Evolutionary conservation across 1,140 invertebrate species (phyloP), one percentile per base, ranked within the genome.

Genomic region (Drosophila bocki): DNA sequence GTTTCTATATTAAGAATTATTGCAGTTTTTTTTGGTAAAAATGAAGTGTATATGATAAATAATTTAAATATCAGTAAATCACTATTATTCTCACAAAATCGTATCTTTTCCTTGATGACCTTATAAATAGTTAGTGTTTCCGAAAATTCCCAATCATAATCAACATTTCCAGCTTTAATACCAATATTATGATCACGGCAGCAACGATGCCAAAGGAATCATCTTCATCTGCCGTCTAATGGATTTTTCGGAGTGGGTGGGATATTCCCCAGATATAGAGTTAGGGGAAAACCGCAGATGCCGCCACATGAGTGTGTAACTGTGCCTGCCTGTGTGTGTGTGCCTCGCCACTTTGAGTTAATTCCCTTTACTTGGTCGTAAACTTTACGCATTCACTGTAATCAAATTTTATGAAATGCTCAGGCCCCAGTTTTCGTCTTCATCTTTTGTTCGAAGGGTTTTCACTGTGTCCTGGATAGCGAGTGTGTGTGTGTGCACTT

Each of bases 341-440:
- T 51, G 45, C 35, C 39, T 61, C 60, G 75, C 63, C 75, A 82
- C 75, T 82, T 83, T 78, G 50, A 82, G 80, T 83, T 83, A 83
- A 83, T 83, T 83, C 75, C 80, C 80, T 67, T 83, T 79, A 75
- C 75, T 83, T 83, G 80, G 63, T 84, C 82, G 82, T 84, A 84
- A 84, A 84, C 77, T 84, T 84, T 84, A 84, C 81, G 82, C 82
- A 84, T 84, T 84, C 81, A 69, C 81, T 84, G 82, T 84, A 84
- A 84, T 84, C 82, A 84, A 84, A 84, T 84, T 83, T 80, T 84
- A 84, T 84, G 81, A 84, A 84, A 84, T 84, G 72, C 77, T 84
- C 54, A 53, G 53, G 45, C 29, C 48, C 72, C 53, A 54, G 47
- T 58, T 50, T 61, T 44, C 42, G 39, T 39, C 47, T 29, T 54